phyloP scores from a whole-genome alignment of 2,797 vertebrate genomes.

The Epinephelus awoara region DNA sequence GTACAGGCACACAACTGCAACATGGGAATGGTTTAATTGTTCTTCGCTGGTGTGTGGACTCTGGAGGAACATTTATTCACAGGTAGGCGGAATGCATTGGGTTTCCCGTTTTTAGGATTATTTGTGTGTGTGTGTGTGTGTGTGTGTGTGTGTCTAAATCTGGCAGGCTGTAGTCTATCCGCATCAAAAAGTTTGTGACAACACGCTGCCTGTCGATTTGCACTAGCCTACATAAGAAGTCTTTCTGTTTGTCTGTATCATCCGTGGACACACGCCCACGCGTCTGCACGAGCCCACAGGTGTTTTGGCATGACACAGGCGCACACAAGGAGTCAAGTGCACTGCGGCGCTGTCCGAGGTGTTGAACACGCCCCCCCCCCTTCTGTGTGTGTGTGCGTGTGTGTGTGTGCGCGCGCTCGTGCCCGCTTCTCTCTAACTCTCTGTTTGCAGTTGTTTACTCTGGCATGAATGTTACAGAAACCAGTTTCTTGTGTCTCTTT shows the following conservation, averaged over 20 bases:
- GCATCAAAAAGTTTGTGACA: background rate
- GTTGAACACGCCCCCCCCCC: constrained; percentile 16
- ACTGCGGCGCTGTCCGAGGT: constrained; percentile 64
- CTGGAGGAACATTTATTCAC: background rate
- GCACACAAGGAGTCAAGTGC: background rate
- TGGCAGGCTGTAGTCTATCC: background rate
- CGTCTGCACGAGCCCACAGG: background rate
- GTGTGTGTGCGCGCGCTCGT: background rate
- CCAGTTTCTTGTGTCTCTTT: too few relatives aligned
- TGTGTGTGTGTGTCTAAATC: background rate
- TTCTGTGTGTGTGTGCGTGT: background rate
- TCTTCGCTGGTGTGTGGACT: background rate
- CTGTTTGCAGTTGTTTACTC: too few relatives aligned
- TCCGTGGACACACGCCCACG: background rate
- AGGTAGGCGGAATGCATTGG: constrained; percentile 44
- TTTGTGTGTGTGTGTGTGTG: background rate
- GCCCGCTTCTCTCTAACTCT: too few relatives aligned
- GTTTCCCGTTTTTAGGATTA: background rate
- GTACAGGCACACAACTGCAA: background rate
- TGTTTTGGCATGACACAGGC: background rate
- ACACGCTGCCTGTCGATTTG: background rate
- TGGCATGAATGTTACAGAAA: background rate
- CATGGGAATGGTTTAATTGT: background rate
- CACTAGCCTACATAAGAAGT: background rate
- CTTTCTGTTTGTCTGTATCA: background rate